phyloP scores from a whole-genome alignment of 2,113 vertebrate genomes.

The Myotis yumanensis region DNA sequence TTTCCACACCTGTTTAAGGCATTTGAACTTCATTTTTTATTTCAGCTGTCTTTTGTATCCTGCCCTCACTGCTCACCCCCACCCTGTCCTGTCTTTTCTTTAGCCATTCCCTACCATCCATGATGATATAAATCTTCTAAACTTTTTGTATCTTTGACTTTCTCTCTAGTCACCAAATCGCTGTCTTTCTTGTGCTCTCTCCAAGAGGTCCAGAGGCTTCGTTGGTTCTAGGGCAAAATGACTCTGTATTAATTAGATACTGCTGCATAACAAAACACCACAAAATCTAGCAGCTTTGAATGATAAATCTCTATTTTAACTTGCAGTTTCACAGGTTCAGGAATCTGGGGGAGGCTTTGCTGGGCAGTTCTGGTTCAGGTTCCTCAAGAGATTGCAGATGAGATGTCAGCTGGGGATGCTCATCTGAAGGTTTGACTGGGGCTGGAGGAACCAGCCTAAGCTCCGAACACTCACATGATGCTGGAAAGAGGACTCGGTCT shows the following conservation, averaged over 20 bases:
- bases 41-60: not conserved
- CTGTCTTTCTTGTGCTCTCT: not conserved
- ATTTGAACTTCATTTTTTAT: not conserved
- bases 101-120: too few relatives aligned
- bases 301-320: not conserved
- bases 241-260: constrained; percentile 47
- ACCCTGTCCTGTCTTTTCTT: not conserved
- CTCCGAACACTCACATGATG: not conserved
- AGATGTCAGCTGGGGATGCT: not conserved
- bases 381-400: not conserved
- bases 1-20: not conserved
- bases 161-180: not conserved
- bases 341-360: not conserved
- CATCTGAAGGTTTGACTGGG: not conserved
- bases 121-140: not conserved
- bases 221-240: constrained; percentile 55
- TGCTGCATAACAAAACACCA: not conserved
- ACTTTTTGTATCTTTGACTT: not conserved
- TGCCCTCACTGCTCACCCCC: not conserved
- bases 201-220: not conserved
- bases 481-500: not conserved
- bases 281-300: not conserved
- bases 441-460: not conserved
- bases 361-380: not conserved
- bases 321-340: not conserved